phyloP scores from a whole-genome alignment of 2,113 vertebrate genomes.

The Raja brachyura region DNA sequence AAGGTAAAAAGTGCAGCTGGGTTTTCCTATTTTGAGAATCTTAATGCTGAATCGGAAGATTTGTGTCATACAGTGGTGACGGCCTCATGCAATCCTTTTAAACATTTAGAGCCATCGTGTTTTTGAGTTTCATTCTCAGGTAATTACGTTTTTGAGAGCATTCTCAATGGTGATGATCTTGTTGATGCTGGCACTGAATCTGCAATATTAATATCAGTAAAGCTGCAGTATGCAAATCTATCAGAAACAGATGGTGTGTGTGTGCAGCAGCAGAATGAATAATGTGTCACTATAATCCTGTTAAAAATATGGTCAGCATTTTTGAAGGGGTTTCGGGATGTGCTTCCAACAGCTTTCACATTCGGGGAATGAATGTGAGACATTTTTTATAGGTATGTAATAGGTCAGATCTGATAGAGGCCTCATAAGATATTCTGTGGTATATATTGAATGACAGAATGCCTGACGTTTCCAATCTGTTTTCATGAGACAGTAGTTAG shows the following conservation, averaged over 20 bases:
- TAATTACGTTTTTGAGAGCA: neutral
- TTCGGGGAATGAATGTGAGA: neutral
- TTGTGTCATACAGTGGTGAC: neutral
- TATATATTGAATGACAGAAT: neutral
- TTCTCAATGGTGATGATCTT: neutral
- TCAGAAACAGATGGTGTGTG: constrained; percentile 2
- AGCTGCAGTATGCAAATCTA: neutral
- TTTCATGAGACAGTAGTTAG: neutral
- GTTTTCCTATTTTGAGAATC: neutral
- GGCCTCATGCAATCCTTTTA: neutral
- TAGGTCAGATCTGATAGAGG: neutral
- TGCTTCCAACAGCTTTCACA: neutral
- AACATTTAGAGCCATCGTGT: neutral
- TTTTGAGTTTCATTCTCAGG: neutral
- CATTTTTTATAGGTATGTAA: neutral
- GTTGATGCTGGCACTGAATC: neutral
- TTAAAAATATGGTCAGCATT: neutral
- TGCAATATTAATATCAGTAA: neutral
- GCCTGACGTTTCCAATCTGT: neutral
- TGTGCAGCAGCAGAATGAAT: neutral
- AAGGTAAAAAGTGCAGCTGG: neutral
- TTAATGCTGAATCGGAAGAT: neutral
- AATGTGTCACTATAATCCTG: neutral
- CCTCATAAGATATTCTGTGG: neutral
- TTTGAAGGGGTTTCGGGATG: neutral